Evolutionary conservation across 2,888 invertebrate species (phyloP).

Genomic region (Prosopocoilus inquinatus): DNA sequence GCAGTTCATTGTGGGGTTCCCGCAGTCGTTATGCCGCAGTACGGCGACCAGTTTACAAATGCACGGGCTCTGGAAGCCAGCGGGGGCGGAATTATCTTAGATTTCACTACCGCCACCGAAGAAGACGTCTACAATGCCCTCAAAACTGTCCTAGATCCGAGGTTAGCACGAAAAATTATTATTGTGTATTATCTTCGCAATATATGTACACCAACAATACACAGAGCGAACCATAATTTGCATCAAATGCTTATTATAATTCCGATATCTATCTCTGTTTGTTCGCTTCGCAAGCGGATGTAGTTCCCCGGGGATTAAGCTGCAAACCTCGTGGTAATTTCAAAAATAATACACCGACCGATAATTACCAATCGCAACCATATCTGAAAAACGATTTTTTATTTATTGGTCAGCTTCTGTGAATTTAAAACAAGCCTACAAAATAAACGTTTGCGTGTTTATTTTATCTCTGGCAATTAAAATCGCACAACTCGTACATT

Average conservation of each 20-base stretch:
- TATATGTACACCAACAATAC: neutral
- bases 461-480: too few species aligned
- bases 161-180: constrained; percentile 49
- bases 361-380: too few species aligned
- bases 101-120: constrained; percentile 59
- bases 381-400: too few species aligned
- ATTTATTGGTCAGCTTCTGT: too few species aligned
- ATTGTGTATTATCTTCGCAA: neutral
- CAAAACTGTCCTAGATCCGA: constrained; percentile 56
- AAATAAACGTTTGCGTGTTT: too few species aligned
- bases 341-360: too few species aligned
- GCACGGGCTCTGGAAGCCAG: constrained; percentile 60
- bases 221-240: constrained; percentile 2
- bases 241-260: constrained; percentile 2
- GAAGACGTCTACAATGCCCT: constrained; percentile 57
- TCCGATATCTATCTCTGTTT: neutral
- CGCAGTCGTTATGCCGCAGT: constrained; percentile 65
- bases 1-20: constrained; percentile 67
- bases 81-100: constrained; percentile 59
- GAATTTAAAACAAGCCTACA: too few species aligned
- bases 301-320: neutral
- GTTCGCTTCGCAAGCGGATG: neutral
- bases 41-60: constrained; percentile 69
- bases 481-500: too few species aligned
- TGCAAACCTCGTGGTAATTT: neutral